Evolutionary conservation across 2,797 vertebrate species (phyloP), one percentile per base, ranked within the genome.

Genomic region (Melopsittacus undulatus): DNA sequence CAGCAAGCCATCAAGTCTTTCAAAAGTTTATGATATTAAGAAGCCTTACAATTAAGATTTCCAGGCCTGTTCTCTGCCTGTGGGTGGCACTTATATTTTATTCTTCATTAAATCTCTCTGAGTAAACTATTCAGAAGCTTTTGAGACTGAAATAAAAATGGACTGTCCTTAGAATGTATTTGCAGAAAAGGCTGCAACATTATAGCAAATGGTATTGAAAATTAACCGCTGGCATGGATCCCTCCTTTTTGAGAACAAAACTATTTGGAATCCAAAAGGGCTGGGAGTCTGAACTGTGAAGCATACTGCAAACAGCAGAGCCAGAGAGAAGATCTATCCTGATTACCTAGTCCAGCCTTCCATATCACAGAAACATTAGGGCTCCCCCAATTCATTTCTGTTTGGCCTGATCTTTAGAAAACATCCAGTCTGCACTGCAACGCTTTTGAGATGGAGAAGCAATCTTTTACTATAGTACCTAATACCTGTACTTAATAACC

Each of bases 21-120:
- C 64, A 80, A 43, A 56, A 8, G 4, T 80, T 92, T 51, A 24
- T 77, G 85, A 74, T 67, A 83, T 38, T 74, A 5, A 89, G 48
- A 74, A 91, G 51, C 36, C 87, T 89, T 89, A 51, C 32, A 89
- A 17, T 85, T 74, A 70, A 87, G 69, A 87, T 82, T 87, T 89
- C 34, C 21, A 79, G 49, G 20, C 26, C 48, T 46, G 9, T 27
- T 79, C 20, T 82, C 63, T 74, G 20, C 43, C 77, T 80, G 16
- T 85, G 52, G 52, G 40, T 48, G 34, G 22, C 63, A 70, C 54
- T 77, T 85, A 85, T 57, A 49, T 64, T 93, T 90, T 89, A 74
- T 79, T 91, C 42, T 87, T 92, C 57, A 87, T 77, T 94, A 40
- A 72, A 80, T 77, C 36, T 63, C 30, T 85, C 64, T 56, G 49